These are phyloP conservation scores for Orchesella cincta DNA, from an alignment of 1,140 invertebrate species.

Conservation along the genomic window DNA sequence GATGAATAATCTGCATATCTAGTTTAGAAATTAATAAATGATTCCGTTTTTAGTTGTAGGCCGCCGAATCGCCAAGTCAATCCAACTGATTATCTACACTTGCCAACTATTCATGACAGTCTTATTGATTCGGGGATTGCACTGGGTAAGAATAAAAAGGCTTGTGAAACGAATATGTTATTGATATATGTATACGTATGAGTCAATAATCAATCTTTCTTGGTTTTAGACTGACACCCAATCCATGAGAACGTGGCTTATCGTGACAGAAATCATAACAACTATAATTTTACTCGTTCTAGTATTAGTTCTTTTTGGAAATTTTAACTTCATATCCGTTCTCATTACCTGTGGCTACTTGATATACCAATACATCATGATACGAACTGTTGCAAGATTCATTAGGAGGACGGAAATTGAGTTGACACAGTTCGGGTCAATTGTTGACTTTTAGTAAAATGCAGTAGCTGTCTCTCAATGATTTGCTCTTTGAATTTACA, in stretches of 20 bases:
- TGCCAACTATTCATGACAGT: neutral
- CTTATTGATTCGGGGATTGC: neutral
- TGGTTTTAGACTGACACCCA: neutral
- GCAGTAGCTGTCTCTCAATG: too few species aligned
- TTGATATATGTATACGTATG: too few species aligned
- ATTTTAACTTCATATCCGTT: neutral
- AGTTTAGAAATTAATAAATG: neutral
- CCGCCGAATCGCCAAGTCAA: neutral
- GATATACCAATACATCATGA: conserved; percentile 16
- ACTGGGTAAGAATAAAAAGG: neutral
- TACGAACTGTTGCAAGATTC: neutral
- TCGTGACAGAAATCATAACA: conserved; percentile 11
- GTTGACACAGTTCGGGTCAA: conserved; percentile 6
- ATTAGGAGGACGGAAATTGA: conserved; percentile 17
- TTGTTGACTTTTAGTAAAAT: neutral
- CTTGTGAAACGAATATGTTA: too few species aligned
- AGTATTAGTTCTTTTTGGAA: conserved; percentile 4
- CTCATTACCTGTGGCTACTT: neutral
- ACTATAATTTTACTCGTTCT: conserved; percentile 8
- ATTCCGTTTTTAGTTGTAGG: neutral
- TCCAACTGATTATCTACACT: conserved; percentile 9
- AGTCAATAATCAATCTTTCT: too few species aligned
- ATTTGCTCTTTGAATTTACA: too few species aligned
- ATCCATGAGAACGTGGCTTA: conserved; percentile 14
- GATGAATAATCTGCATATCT: neutral